Conservation (phyloP, 2,888 invertebrate species). For the Smittia aterrima region DNA sequence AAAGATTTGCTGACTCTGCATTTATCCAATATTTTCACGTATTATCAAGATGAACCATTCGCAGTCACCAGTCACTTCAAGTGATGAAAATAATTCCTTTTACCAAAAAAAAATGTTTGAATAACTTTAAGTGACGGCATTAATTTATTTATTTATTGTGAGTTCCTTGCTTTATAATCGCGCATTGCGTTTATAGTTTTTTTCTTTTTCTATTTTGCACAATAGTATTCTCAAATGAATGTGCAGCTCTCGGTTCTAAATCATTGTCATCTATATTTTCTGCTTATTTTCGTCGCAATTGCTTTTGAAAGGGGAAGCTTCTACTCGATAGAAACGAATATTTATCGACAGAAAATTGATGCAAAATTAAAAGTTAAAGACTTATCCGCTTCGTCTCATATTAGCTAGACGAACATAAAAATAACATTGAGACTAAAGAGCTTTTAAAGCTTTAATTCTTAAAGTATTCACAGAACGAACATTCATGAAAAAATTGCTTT, state of each 20-base stretch:
- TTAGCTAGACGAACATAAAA: background rate
- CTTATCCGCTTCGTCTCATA: too few relatives aligned
- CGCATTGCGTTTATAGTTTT: background rate
- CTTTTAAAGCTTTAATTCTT: background rate
- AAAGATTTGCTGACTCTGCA: constrained; percentile 9
- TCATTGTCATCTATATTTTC: too few relatives aligned
- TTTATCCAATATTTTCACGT: background rate
- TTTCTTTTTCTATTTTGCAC: background rate
- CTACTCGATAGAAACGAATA: too few relatives aligned
- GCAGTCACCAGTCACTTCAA: background rate
- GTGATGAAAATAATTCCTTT: background rate
- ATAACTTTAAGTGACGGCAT: background rate
- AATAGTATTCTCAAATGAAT: too few relatives aligned
- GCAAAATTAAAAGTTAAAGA: too few relatives aligned
- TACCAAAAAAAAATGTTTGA: background rate
- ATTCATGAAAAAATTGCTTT: background rate
- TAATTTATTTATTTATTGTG: background rate
- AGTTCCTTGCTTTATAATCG: too few relatives aligned
- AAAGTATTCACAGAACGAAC: background rate
- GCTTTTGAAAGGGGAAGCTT: too few relatives aligned
- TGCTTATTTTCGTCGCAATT: too few relatives aligned
- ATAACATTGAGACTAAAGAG: background rate
- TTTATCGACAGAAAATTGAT: too few relatives aligned
- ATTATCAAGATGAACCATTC: background rate
- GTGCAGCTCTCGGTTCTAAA: too few relatives aligned